A percentile compares a stretch with the other conserved stretches of the same genome.
phyloP scores from a whole-genome alignment of 2,113 vertebrate genomes.

The Pyrgilauda ruficollis region DNA sequence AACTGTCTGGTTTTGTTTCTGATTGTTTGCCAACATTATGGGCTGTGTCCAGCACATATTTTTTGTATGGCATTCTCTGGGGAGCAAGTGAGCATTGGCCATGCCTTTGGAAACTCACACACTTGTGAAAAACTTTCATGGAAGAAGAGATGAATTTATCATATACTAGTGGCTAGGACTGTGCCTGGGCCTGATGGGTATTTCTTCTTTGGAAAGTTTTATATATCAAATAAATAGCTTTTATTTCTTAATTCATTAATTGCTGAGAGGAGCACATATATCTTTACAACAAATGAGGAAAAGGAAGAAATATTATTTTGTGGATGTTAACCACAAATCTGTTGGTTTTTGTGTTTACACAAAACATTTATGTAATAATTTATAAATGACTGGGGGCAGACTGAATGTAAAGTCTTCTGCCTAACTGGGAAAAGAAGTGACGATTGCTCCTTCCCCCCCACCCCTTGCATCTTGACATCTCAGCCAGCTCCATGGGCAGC shows the following conservation, averaged over 20 bases:
- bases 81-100: background rate
- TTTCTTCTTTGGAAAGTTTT: background rate
- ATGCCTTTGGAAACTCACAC: background rate
- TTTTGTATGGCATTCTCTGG: background rate
- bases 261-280: background rate
- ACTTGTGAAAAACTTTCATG: background rate
- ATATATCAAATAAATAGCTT: background rate
- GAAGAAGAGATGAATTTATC: background rate
- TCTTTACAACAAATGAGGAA: background rate
- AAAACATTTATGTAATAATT: background rate
- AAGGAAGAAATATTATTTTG: background rate
- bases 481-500: background rate
- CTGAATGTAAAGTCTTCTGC: background rate
- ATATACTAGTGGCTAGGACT: background rate
- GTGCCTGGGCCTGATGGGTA: background rate
- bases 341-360: background rate
- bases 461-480: rapidly evolving
- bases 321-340: background rate
- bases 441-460: background rate
- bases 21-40: background rate
- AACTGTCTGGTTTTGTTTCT: background rate
- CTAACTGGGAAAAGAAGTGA: background rate
- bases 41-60: background rate
- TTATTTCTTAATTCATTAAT: background rate
- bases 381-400: background rate